Percentiles rank a stretch among this genome's conserved stretches.
phyloP scores from a whole-genome alignment of 2,888 invertebrate species.

The Agonopterix arenella region DNA sequence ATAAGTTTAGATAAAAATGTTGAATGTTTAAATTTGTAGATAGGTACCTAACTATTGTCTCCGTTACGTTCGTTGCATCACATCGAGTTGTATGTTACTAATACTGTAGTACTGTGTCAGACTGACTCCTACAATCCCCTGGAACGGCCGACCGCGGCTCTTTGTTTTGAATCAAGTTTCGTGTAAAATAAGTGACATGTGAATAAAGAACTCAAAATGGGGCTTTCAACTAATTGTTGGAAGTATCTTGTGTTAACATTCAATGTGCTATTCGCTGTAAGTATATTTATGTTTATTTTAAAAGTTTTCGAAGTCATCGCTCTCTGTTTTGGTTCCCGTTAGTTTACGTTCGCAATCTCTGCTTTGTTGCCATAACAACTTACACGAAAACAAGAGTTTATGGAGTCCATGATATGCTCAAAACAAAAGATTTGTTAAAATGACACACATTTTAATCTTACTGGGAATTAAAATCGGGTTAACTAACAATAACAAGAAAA shows the following conservation, averaged over 20 bases:
- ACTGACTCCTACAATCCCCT: constrained; percentile 56
- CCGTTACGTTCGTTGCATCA: constrained; percentile 38
- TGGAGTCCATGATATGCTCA: background rate
- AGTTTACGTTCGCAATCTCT: constrained; percentile 9
- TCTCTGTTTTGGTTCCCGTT: constrained; percentile 18
- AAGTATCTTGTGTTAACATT: constrained; percentile 69
- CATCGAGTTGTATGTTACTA: constrained; percentile 20
- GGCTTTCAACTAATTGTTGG: constrained; percentile 68
- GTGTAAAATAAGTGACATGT: constrained; percentile 62
- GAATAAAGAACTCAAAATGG: constrained; percentile 52
- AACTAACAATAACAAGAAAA: constrained; percentile 13
- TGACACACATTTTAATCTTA: constrained; percentile 24
- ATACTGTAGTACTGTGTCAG: constrained; percentile 20
- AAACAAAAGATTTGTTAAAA: background rate
- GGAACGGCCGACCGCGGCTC: constrained; percentile 60
- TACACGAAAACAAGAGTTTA: background rate
- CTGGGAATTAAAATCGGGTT: no score
- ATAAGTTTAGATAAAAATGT: constrained; percentile 38
- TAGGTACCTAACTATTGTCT: constrained; percentile 11
- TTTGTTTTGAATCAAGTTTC: constrained; percentile 56
- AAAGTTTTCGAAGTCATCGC: constrained; percentile 13
- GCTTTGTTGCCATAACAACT: constrained; percentile 65
- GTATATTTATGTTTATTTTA: constrained; percentile 27
- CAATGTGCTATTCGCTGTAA: constrained; percentile 68
- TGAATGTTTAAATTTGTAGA: constrained; percentile 61